Conservation (phyloP, 2,888 invertebrate genomes). For the Phaedon cochleariae region DNA sequence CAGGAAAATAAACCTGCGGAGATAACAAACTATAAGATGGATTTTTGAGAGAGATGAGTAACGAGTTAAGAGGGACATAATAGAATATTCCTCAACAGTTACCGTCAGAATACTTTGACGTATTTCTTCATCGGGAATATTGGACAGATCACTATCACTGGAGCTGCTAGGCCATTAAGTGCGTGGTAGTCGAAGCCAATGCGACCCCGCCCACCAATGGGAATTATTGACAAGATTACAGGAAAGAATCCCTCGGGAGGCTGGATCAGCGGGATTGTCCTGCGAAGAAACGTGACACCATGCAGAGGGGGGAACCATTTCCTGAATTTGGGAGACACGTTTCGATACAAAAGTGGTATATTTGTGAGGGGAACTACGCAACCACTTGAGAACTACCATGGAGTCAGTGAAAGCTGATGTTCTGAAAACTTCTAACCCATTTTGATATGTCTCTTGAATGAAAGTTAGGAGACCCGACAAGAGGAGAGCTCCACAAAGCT, state of each 20-base stretch:
- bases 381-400: conserved; percentile 22
- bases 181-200: conserved; percentile 15
- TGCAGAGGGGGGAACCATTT: conserved; percentile 3
- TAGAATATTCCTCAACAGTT: neutral
- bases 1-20: no score
- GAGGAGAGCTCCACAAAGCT: conserved; percentile 28
- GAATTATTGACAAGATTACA: conserved; percentile 5
- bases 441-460: neutral
- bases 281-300: conserved; percentile 27
- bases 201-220: conserved; percentile 22
- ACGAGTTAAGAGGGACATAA: neutral
- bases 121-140: neutral
- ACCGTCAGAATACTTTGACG: neutral
- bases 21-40: no score
- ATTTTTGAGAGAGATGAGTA: no score
- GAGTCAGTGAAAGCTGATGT: conserved; percentile 24
- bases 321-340: conserved; percentile 27
- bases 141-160: neutral
- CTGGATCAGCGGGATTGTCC: conserved; percentile 30
- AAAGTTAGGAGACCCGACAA: neutral
- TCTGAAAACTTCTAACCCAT: conserved; percentile 1
- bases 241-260: conserved; percentile 23
- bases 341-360: conserved; percentile 29
- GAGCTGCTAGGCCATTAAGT: neutral
- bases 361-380: conserved; percentile 10